phyloP scores from a whole-genome alignment of 1,140 invertebrate species.

The Rhyzopertha dominica region DNA sequence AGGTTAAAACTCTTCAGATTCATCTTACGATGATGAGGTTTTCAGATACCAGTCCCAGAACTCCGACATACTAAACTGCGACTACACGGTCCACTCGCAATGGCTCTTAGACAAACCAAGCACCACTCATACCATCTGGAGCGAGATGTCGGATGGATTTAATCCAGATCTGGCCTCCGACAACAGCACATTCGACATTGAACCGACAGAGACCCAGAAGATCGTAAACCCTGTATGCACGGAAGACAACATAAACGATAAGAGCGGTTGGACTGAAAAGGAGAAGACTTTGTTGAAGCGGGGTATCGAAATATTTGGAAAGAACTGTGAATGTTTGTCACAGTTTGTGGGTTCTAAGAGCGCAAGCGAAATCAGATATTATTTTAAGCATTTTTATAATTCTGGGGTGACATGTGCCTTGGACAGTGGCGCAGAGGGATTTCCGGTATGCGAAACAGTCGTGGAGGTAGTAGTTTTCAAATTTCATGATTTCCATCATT shows the following conservation, averaged over 20 bases:
- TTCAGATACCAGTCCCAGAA: conserved; percentile 42
- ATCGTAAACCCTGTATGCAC: conserved; percentile 18
- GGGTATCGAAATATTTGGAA: conserved; percentile 61
- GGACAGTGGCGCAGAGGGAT: too few relatives aligned
- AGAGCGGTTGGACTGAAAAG: conserved; percentile 49
- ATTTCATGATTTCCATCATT: too few relatives aligned
- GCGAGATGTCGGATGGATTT: conserved; percentile 15
- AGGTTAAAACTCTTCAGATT: conserved; percentile 1
- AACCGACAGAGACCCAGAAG: too few relatives aligned
- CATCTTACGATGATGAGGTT: conserved; percentile 2
- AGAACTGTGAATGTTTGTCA: conserved; percentile 57
- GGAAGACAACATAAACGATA: conserved; percentile 41
- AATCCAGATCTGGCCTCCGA: conserved; percentile 6
- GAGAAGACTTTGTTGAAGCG: conserved; percentile 56
- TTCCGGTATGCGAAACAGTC: too few relatives aligned
- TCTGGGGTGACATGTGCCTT: too few relatives aligned
- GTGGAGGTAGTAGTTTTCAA: too few relatives aligned
- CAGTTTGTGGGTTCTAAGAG: conserved; percentile 60
- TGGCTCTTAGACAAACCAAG: conserved; percentile 59
- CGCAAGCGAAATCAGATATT: conserved; percentile 56
- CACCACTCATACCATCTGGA: conserved; percentile 46
- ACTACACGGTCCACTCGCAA: conserved; percentile 59
- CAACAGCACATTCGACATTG: conserved; percentile 6
- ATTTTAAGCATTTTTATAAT: conserved; percentile 46
- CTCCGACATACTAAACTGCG: conserved; percentile 52